Evolutionary conservation across 2,113 vertebrate genomes (phyloP), one percentile per base, ranked within the genome.

Genomic region (Trichomycterus rosablanca): DNA sequence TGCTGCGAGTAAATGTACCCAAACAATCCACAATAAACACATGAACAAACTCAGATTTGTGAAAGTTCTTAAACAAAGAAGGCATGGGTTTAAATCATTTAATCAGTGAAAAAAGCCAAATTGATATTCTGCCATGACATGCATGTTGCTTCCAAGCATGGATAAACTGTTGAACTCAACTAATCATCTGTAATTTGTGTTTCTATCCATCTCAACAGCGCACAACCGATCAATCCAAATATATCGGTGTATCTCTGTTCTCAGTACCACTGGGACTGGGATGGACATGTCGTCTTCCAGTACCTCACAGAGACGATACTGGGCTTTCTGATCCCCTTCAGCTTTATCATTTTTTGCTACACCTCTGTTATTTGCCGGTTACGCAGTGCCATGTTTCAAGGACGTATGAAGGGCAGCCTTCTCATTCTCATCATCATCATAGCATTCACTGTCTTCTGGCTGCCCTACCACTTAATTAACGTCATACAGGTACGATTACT

Each of bases 391-490:
- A 85, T 76, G 74, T 89, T 91, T 76, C 77, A 85, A 30, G 69
- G 80, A 7, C 63, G 73, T 18, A 63, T 37, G 1, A 71, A 81
- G 23, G 81, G 87, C 14, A 89, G 80, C 57, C 80, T 90, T 12
- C 83, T 93, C 59, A 92, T 94, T 70, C 71, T 88, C 39, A 42
- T 88, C 66, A 90, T 94, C 68, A 80, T 94, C 50, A 61, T 68
- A 0, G 75, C 90, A 59, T 93, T 95, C 3, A 80, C 80, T 0
- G 0, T 86, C 12, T 90, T 93, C 75, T 94, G 92, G 91, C 64
- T 88, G 39, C 92, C 92, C 9, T 93, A 93, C 75, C 91, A 94
- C 68, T 54, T 84, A 0, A 74, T 92, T 75, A 94, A 93, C 71
- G 48, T 91, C 32, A 66, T 91, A 16, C 86, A 94, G 83, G 90